Evolutionary conservation across 2,888 invertebrate genomes (phyloP).

Genomic region (Globia sparganii): DNA sequence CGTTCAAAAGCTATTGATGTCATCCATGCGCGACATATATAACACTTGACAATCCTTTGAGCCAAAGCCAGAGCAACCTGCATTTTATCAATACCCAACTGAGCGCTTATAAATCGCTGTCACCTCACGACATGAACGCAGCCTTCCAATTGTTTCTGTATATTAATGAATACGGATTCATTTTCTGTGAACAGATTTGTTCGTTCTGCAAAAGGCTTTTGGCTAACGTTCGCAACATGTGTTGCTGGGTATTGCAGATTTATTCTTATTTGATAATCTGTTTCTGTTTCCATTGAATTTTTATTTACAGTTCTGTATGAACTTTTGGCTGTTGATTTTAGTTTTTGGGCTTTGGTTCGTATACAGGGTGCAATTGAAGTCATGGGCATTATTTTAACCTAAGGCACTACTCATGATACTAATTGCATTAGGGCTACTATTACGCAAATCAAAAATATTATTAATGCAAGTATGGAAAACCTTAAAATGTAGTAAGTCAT

Average conservation of each 20-base stretch:
- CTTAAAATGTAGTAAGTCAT: too few species aligned
- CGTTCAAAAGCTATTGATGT: background rate
- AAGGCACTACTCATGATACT: too few species aligned
- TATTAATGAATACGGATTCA: constrained; percentile 54
- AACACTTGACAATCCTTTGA: background rate
- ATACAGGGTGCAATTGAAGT: too few species aligned
- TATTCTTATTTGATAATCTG: constrained; percentile 25
- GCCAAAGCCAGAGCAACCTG: background rate
- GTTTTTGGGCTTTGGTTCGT: background rate
- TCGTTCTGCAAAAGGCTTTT: constrained; percentile 34
- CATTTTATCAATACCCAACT: background rate
- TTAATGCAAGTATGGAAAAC: too few species aligned
- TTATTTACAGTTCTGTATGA: constrained; percentile 10
- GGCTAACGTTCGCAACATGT: constrained; percentile 30
- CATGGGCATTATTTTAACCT: too few species aligned
- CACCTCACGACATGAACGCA: background rate
- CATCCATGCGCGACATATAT: background rate
- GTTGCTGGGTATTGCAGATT: constrained; percentile 18
- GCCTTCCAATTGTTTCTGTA: constrained; percentile 24
- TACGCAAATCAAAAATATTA: too few species aligned
- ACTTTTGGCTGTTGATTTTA: constrained; percentile 15
- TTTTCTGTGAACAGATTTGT: constrained; percentile 34
- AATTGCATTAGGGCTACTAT: too few species aligned
- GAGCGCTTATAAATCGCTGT: background rate
- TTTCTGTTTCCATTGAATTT: constrained; percentile 15